Conservation (phyloP, 2,888 invertebrate species). For the Piscicola geometra region DNA sequence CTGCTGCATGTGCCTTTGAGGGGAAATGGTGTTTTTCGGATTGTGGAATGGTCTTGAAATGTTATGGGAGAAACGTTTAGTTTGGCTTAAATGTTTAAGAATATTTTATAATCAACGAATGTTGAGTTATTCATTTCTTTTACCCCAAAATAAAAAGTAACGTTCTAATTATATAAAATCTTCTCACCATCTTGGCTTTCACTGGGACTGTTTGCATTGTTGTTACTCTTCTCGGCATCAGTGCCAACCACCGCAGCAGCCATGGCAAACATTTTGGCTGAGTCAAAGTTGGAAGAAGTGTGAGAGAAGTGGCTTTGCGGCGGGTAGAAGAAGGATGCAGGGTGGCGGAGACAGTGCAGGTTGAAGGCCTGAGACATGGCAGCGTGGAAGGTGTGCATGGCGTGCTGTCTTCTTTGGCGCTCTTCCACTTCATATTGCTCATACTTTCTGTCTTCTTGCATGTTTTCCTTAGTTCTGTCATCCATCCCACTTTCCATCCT, state of each 20-base stretch:
- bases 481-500: neutral
- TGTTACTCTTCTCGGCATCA: no score
- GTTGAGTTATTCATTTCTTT: no score
- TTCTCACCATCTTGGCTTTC: slow-evolving; percentile 31
- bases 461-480: neutral
- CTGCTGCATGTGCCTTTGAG: slow-evolving; percentile 36
- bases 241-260: slow-evolving; percentile 18
- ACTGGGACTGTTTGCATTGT: slow-evolving; percentile 29
- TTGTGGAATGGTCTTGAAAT: no score
- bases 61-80: no score
- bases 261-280: slow-evolving; percentile 28
- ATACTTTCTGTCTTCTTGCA: neutral
- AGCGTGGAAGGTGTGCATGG: slow-evolving; percentile 40
- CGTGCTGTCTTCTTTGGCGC: slow-evolving; percentile 21
- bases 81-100: no score
- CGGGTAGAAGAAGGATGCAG: slow-evolving; percentile 35
- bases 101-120: no score
- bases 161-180: no score
- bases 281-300: slow-evolving; percentile 4
- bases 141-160: no score
- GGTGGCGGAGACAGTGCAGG: slow-evolving; percentile 42
- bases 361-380: slow-evolving; percentile 44
- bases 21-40: no score
- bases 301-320: slow-evolving; percentile 11
- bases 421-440: neutral